These are phyloP conservation scores for Rhingia campestris DNA, from an alignment of 2,888 invertebrate species.

Conservation along the genomic window DNA sequence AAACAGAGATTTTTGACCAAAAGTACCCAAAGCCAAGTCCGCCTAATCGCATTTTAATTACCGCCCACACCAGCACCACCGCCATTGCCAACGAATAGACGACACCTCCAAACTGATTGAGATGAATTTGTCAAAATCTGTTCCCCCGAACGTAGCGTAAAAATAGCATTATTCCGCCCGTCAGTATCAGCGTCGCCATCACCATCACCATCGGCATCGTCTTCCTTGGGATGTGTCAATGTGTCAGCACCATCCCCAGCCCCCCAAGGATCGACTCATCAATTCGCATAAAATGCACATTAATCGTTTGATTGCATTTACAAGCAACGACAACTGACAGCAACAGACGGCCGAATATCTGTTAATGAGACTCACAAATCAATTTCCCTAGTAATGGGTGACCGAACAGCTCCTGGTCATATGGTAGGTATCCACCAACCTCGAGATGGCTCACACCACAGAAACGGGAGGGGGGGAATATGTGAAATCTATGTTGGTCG, in stretches of 20 bases:
- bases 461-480: too few relatives aligned
- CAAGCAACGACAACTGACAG: slow-evolving; percentile 64
- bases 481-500: background rate
- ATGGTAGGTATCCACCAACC: slow-evolving; percentile 18
- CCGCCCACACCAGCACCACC: slow-evolving; percentile 33
- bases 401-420: slow-evolving; percentile 15
- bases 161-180: slow-evolving; percentile 25
- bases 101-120: slow-evolving; percentile 33
- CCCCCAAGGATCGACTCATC: slow-evolving; percentile 26
- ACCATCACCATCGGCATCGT: background rate
- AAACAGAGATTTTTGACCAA: background rate
- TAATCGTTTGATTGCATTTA: slow-evolving; percentile 66
- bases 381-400: slow-evolving; percentile 52
- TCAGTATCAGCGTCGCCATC: background rate
- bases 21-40: slow-evolving; percentile 34
- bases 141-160: slow-evolving; percentile 5
- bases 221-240: slow-evolving; percentile 28
- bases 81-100: background rate
- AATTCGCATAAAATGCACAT: slow-evolving; percentile 67
- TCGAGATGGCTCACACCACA: background rate
- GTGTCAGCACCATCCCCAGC: background rate
- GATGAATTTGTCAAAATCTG: slow-evolving; percentile 60
- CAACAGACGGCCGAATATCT: slow-evolving; percentile 72
- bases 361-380: slow-evolving; percentile 73
- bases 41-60: slow-evolving; percentile 70